Evolutionary conservation across 2,797 vertebrate genomes (phyloP).

Genomic region (Margarornis squamiger): DNA sequence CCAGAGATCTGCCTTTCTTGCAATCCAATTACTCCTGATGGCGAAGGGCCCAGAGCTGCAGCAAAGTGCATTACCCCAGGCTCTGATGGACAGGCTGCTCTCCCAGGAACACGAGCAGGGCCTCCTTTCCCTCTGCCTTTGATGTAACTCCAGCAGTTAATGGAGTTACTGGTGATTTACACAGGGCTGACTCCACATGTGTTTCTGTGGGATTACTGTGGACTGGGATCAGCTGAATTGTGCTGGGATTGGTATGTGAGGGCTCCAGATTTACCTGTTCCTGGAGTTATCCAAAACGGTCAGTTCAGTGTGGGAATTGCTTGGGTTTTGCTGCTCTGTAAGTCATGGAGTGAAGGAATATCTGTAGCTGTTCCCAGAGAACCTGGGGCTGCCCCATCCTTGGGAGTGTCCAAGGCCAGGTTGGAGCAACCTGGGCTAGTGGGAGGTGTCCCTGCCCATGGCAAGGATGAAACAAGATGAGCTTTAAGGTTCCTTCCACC

Average conservation of each 20-base stretch:
- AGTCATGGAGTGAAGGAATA: neutral
- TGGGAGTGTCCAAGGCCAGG: neutral
- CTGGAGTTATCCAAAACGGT: neutral
- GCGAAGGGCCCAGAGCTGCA: constrained; percentile 48
- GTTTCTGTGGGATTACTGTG: rapidly evolving
- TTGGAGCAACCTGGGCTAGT: rapidly evolving
- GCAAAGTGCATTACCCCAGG: neutral
- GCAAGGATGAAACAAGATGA: neutral
- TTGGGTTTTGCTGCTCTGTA: neutral
- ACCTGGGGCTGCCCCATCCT: neutral
- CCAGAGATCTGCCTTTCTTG: constrained; percentile 37
- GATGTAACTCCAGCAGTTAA: neutral
- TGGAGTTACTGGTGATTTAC: neutral
- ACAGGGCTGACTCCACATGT: neutral
- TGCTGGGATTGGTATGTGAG: neutral
- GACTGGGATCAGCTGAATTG: too few relatives aligned
- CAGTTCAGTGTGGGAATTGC: neutral
- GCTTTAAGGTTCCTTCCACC: neutral
- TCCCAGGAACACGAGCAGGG: neutral
- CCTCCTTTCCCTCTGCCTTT: neutral
- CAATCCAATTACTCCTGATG: constrained; percentile 59
- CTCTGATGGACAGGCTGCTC: constrained; percentile 1
- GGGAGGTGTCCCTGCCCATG: neutral
- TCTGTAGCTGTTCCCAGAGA: neutral
- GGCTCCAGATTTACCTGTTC: neutral